Base-by-base conservation (phyloP, 92 coral and sea anemone species). In the Epizoanthus stellaris region DNA sequence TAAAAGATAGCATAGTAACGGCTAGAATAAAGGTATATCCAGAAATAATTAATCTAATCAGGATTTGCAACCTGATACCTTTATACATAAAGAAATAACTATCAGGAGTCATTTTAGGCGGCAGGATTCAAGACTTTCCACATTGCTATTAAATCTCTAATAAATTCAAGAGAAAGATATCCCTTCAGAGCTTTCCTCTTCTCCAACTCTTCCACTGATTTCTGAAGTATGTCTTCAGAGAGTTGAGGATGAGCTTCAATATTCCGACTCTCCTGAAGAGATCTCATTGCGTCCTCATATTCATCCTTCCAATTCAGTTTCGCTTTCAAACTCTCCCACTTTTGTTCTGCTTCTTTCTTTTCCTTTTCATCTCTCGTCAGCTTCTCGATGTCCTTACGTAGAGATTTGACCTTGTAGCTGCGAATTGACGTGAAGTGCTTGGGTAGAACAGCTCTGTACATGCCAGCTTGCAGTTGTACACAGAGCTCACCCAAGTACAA, bases 381-480 rank as follows among this genome's bases (percentile, higher is more conserved):
- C 61, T 73, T 89, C 77, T 80, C 15, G 36, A 89, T 63, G 60
- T 89, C 92, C n/a, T 53, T 79, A 4, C 65, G 75, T 21, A 89
- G 61, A 25, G 38, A 1, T 54, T 72, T 71, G 1, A 89, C 45
- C 21, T 73, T 89, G 77, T 80, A 89, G 36, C 82, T 89, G 16
- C 70, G 60, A 34, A 85, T 62, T 6, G 82, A 21, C 13, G 89
- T 84, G 42, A 21, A 89, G 52, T 53, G 38, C 2, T 30, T 30
- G 21, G 89, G 92, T 1, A 89, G 73, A 2, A 89, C 86, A 6
- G 11, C 68, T 59, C 72, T 52, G 86, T 89, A 89, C 82, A 89
- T 52, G 12, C 2, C 15, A 8, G 69, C 68, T 60, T 79, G 89
- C 2, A 89, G 59, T 54, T 77, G 73, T 34, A n/a, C 52, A 60